A percentile compares a stretch with the other conserved stretches of the same genome.
Evolutionary conservation across 2,113 vertebrate genomes (phyloP).

Genomic region (Empidonax traillii): DNA sequence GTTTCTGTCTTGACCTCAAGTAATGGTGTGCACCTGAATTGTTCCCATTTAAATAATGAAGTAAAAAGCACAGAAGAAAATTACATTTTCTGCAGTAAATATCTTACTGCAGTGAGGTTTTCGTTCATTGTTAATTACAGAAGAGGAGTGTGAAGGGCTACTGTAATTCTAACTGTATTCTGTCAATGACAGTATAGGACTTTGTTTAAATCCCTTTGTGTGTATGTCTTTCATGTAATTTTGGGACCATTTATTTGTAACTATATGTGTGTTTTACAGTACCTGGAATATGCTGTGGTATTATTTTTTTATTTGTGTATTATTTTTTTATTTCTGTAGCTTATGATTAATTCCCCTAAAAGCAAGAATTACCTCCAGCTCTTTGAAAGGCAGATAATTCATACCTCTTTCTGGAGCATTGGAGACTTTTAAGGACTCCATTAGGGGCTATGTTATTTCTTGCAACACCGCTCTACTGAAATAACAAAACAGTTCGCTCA

Average conservation of each 20-base stretch:
- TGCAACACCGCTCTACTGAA: background rate
- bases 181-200: background rate
- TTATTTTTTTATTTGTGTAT: background rate
- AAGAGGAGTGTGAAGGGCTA: background rate
- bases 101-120: background rate
- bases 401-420: background rate
- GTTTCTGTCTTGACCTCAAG: conserved; percentile 11
- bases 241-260: background rate
- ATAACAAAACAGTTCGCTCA: conserved; percentile 33
- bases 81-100: conserved; percentile 20
- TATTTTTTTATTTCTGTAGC: conserved; percentile 22
- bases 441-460: conserved; percentile 19
- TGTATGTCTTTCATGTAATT: background rate
- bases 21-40: background rate
- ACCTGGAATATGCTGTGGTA: background rate
- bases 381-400: background rate
- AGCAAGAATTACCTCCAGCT: background rate
- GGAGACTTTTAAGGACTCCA: conserved; percentile 19
- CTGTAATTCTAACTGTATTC: background rate
- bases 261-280: background rate
- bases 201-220: conserved; percentile 10
- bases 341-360: conserved; percentile 8
- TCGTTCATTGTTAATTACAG: conserved; percentile 46
- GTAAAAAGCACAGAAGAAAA: conserved; percentile 5
- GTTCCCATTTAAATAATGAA: background rate